A percentile compares a stretch with the other conserved stretches of the same genome.
Conservation (phyloP, 2,888 invertebrate genomes). For the Mechanitis mazaeus region DNA sequence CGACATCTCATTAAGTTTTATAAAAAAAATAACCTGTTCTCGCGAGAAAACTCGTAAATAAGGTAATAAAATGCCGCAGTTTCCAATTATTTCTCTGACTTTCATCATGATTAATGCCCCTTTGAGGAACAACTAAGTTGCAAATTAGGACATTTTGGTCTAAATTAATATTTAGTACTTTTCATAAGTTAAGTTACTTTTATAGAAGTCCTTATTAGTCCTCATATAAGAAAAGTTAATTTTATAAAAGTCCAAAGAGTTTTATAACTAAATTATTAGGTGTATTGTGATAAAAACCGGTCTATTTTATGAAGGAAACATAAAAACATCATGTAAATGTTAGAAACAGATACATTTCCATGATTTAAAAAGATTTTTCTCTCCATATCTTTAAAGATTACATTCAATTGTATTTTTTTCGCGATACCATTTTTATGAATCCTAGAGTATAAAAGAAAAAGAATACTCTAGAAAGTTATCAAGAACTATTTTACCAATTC, state of each 20-base stretch:
- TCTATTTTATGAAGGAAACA: not conserved
- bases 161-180: not conserved
- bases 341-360: conserved; percentile 42
- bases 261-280: not conserved
- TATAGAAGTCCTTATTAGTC: not conserved
- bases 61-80: conserved; percentile 55
- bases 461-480: conserved; percentile 26
- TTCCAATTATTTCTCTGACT: conserved; percentile 62
- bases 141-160: conserved; percentile 1
- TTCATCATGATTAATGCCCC: conserved; percentile 60
- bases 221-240: not conserved
- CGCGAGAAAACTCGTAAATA: conserved; percentile 57
- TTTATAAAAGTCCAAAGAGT: conserved; percentile 1
- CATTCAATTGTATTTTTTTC: no score
- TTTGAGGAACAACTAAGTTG: conserved; percentile 11
- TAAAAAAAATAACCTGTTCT: conserved; percentile 50
- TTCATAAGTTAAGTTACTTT: not conserved
- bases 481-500: conserved; percentile 29
- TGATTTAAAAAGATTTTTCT: conserved; percentile 36
- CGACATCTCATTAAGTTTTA: conserved; percentile 52
- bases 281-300: no score
- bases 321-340: conserved; percentile 71
- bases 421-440: no score
- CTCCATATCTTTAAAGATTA: not conserved
- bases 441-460: no score